Evolutionary conservation across 2,888 invertebrate species (phyloP).

Genomic region (Ethmia dodecea): DNA sequence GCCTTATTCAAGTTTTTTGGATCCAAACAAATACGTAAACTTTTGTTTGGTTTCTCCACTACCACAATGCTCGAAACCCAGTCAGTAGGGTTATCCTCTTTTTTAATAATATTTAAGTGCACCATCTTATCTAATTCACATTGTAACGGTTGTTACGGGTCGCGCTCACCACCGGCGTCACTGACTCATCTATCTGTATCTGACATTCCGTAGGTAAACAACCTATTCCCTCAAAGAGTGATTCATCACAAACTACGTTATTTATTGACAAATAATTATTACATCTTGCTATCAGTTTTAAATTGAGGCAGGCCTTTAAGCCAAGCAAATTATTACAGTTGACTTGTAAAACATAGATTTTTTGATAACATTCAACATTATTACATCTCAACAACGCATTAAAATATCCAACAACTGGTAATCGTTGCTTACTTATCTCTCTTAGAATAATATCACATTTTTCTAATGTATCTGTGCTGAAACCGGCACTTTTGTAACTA

Average conservation of each 20-base stretch:
- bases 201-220: slow-evolving; percentile 6
- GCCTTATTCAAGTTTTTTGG: slow-evolving; percentile 10
- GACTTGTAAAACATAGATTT: slow-evolving; percentile 4
- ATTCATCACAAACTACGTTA: background rate
- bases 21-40: slow-evolving; percentile 12
- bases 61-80: slow-evolving; percentile 13
- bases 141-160: slow-evolving; percentile 5
- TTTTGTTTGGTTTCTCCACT: slow-evolving; percentile 9
- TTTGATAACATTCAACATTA: background rate
- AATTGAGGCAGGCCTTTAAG: slow-evolving; percentile 3
- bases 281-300: background rate
- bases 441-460: background rate
- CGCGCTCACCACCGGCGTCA: slow-evolving; percentile 6
- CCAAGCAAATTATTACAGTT: slow-evolving; percentile 9
- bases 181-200: slow-evolving; percentile 5
- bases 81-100: slow-evolving; percentile 10
- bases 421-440: slow-evolving; percentile 4
- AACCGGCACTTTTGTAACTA: slow-evolving; percentile 1
- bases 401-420: slow-evolving; percentile 9
- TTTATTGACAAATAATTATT: background rate
- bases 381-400: slow-evolving; percentile 2
- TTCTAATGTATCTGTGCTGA: background rate
- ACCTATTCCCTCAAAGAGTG: slow-evolving; percentile 5
- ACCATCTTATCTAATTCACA: slow-evolving; percentile 5
- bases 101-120: slow-evolving; percentile 5